Evolutionary conservation across 1,140 invertebrate species (phyloP), one percentile per base, ranked within the genome.

Genomic region (Chelonus insularis): DNA sequence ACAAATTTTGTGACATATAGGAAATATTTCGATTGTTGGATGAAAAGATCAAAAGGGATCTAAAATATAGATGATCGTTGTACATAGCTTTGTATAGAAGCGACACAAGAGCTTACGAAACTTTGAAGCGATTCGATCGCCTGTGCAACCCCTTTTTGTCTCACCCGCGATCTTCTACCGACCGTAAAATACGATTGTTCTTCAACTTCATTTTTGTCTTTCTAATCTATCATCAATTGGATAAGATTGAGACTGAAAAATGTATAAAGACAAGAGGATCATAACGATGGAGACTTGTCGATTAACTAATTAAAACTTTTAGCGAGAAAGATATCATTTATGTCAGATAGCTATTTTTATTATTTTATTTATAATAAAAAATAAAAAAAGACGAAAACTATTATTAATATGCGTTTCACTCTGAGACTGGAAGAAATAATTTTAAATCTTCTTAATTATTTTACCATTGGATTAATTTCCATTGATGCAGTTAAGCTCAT

Each of bases 51-150:
- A 56, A 41, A 56, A 56, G 36, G 54, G 14, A 29, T 18, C 20
- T 4, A 39, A 14, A 23, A 14, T 12, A 50, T 34, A 16, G 39
- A 51, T n/a, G 20, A 34, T 51, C 48, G 18, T 43, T 43, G 41
- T 16, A 16, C 18, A 11, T 4, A 16, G 32, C 16, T 18, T 18
- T 43, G 25, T 57, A 21, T 2, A 34, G 41, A 45, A 45, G 23
- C 11, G 16, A 60, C 34, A 60, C 14, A 14, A 36, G 18, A 43
- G 7, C 45, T 34, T 32, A 47, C 25, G 25, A 29, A 29, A 39
- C 56, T 66, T 65, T 66, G 60, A 66, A 63, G 64, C 41, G 21
- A 61, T 54, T 66, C 57, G 64, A 63, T 66, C 57, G 64, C 56
- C 64, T 52, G 52, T 63, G 52, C 60, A 63, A 56, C 63, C 60